Percentiles rank a stretch among this genome's conserved stretches.
Conservation (phyloP, 2,113 vertebrate species). For the Microcebus murinus region DNA sequence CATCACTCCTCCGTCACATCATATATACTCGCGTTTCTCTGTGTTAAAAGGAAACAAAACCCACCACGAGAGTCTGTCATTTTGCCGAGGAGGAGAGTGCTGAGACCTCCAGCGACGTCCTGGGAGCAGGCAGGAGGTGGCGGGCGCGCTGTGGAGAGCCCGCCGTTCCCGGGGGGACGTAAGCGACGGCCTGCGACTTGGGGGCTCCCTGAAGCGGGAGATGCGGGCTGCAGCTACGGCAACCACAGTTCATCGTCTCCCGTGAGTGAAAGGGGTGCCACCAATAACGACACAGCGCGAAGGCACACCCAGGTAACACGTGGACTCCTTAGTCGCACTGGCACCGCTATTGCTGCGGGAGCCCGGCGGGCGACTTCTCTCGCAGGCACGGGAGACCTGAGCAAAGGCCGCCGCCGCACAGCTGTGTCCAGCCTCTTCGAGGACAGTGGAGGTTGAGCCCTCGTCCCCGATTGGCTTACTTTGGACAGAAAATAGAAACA, state of each 20-base stretch:
- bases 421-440: background rate
- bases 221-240: background rate
- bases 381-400: background rate
- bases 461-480: background rate
- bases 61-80: background rate
- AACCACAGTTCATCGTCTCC: background rate
- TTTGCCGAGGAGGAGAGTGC: background rate
- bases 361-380: background rate
- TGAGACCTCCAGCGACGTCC: background rate
- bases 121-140: accelerated
- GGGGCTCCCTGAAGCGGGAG: background rate
- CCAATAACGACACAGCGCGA: background rate
- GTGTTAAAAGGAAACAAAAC: constrained; percentile 68
- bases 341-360: constrained; percentile 30
- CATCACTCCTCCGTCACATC: constrained; percentile 70
- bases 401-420: background rate
- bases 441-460: background rate
- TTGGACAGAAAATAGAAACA: background rate
- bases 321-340: background rate
- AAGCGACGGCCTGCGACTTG: background rate
- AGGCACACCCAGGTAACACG: background rate
- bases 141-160: accelerated
- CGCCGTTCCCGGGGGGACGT: background rate
- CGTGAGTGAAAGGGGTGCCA: background rate
- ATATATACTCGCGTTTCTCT: constrained; percentile 66